A percentile compares a stretch with the other conserved stretches of the same genome.
Conservation (phyloP, 2,113 vertebrate genomes). For the Uropsilus gracilis region DNA sequence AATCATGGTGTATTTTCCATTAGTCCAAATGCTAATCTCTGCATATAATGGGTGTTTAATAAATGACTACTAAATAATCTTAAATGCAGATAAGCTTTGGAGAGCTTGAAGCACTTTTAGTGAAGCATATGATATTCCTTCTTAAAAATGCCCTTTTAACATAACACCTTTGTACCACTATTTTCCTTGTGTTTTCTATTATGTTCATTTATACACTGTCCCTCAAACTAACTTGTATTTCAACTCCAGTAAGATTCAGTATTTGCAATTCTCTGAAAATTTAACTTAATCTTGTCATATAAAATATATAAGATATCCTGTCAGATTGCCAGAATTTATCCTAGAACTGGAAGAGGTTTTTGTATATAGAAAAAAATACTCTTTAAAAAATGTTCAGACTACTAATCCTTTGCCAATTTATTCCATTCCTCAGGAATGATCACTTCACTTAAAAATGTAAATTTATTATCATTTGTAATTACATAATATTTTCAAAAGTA, state of each 20-base stretch:
- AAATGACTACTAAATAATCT: conserved; percentile 44
- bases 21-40: background rate
- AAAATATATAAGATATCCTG: background rate
- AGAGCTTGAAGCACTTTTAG: background rate
- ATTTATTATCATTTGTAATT: background rate
- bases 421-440: conserved; percentile 24
- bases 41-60: background rate
- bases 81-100: background rate
- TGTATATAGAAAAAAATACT: background rate
- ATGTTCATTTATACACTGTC: conserved; percentile 26
- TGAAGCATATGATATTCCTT: background rate
- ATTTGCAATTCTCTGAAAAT: background rate
- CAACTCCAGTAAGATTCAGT: conserved; percentile 8
- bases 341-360: background rate
- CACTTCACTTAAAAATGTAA: conserved; percentile 44
- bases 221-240: conserved; percentile 13
- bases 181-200: background rate
- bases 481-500: conserved; percentile 16
- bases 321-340: background rate
- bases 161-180: background rate
- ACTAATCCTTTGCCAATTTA: background rate
- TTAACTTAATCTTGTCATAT: conserved; percentile 14
- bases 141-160: background rate
- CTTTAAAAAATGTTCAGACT: conserved; percentile 20
- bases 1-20: background rate